A percentile compares a stretch with the other conserved stretches of the same genome.
Conservation (phyloP, 2,888 invertebrate species). For the Acronicta psi region DNA sequence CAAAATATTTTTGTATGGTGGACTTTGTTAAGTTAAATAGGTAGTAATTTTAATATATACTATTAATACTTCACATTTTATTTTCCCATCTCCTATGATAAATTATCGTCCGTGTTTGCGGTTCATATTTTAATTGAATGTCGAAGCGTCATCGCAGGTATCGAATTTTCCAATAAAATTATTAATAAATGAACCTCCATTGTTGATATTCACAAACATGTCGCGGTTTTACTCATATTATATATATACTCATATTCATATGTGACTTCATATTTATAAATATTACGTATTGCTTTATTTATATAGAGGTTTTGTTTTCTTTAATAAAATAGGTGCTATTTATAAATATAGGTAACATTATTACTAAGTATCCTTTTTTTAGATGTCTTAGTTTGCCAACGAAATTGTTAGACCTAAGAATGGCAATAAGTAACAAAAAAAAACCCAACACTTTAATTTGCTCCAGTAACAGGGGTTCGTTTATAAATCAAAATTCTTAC, state of each 20-base stretch:
- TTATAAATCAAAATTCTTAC: too few species aligned
- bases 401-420: too few species aligned
- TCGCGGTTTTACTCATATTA: neutral
- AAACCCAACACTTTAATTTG: too few species aligned
- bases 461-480: too few species aligned
- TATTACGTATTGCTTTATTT: neutral
- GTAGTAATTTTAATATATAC: too few species aligned
- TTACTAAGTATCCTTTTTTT: too few species aligned
- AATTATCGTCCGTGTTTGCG: slow-evolving; percentile 20
- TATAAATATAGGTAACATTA: too few species aligned
- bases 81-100: neutral
- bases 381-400: too few species aligned
- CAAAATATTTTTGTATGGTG: too few species aligned
- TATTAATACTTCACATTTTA: neutral
- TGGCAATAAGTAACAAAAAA: too few species aligned
- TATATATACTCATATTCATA: neutral
- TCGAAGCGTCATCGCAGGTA: slow-evolving; percentile 9
- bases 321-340: too few species aligned
- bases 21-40: too few species aligned
- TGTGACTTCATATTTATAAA: neutral
- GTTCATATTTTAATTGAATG: slow-evolving; percentile 33
- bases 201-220: neutral
- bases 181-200: slow-evolving; percentile 6
- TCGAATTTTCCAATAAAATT: slow-evolving; percentile 15
- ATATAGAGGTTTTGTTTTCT: neutral